Percentiles rank a stretch among this genome's conserved stretches.
Evolutionary conservation across 2,888 invertebrate species (phyloP).

Genomic region (Mimas tiliae): DNA sequence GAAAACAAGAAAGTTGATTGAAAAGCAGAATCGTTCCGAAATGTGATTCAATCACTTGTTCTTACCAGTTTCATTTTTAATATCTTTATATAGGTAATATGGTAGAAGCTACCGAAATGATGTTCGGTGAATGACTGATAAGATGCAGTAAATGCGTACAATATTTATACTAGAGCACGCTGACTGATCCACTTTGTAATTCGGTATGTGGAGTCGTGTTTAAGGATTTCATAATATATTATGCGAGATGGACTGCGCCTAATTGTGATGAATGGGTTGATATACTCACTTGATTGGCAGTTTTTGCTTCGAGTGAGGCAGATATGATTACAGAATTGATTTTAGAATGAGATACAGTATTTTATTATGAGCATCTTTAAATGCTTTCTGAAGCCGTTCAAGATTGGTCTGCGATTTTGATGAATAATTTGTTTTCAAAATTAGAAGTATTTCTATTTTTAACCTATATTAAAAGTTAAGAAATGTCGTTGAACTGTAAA

Average conservation of each 20-base stretch:
- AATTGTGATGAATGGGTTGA: slow-evolving; percentile 64
- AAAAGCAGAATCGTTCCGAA: no score
- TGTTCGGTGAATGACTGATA: slow-evolving; percentile 65
- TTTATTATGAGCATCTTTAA: background rate
- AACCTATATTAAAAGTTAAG: no score
- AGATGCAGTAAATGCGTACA: slow-evolving; percentile 55
- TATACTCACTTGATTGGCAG: slow-evolving; percentile 37
- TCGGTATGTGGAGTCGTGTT: slow-evolving; percentile 57
- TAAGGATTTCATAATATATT: slow-evolving; percentile 64
- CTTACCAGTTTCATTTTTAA: slow-evolving; percentile 10
- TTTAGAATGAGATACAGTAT: background rate
- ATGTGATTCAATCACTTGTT: no score
- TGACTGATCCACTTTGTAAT: slow-evolving; percentile 67
- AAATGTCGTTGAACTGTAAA: no score
- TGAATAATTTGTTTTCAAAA: background rate
- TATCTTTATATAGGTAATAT: background rate
- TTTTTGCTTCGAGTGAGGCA: background rate
- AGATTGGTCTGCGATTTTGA: background rate
- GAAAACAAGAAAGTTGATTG: no score
- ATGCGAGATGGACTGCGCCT: slow-evolving; percentile 66
- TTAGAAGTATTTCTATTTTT: no score
- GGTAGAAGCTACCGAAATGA: slow-evolving; percentile 47
- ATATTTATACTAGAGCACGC: slow-evolving; percentile 72
- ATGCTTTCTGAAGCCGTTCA: background rate
- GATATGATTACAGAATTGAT: background rate